A percentile compares a stretch with the other conserved stretches of the same genome.
Conservation (phyloP, 30 jellyfish, hydroid and myxozoan species). For the Pelagia noctiluca region DNA sequence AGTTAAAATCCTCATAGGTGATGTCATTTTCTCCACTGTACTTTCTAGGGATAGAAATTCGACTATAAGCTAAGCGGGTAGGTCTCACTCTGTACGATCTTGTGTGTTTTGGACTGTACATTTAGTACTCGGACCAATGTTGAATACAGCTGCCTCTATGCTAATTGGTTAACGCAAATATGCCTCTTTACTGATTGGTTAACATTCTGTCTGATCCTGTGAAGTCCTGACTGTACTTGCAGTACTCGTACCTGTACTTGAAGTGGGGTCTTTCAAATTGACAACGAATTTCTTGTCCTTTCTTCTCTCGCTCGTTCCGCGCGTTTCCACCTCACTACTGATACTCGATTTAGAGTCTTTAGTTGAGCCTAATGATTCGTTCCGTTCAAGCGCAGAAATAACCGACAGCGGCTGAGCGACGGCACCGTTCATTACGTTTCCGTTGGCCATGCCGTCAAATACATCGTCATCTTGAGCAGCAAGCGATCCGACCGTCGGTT, state of each 20-base stretch:
- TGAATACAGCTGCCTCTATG: too few species aligned
- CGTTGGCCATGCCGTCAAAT: constrained; percentile 29
- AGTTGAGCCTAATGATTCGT: constrained; percentile 92
- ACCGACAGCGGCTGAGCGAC: constrained; percentile 86
- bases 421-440: constrained; percentile 40
- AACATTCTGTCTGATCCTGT: constrained; percentile 93
- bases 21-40: too few species aligned
- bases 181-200: too few species aligned
- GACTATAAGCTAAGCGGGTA: too few species aligned
- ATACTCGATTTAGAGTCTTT: constrained; percentile 85
- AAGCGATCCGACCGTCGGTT: constrained; percentile 26
- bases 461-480: constrained; percentile 26
- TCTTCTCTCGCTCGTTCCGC: constrained; percentile 92
- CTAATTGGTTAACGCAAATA: too few species aligned
- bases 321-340: constrained; percentile 86
- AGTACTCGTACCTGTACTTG: constrained; percentile 94
- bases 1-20: too few species aligned
- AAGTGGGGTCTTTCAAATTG: constrained; percentile 74
- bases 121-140: too few species aligned
- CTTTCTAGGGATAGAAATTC: too few species aligned
- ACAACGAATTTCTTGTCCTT: constrained; percentile 67
- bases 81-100: too few species aligned
- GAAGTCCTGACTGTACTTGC: constrained; percentile 93
- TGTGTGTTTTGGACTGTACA: too few species aligned
- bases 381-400: constrained; percentile 95